Percentiles rank a stretch among this genome's conserved stretches.
Conservation (phyloP, 2,797 vertebrate species). For the Microchirus variegatus region DNA sequence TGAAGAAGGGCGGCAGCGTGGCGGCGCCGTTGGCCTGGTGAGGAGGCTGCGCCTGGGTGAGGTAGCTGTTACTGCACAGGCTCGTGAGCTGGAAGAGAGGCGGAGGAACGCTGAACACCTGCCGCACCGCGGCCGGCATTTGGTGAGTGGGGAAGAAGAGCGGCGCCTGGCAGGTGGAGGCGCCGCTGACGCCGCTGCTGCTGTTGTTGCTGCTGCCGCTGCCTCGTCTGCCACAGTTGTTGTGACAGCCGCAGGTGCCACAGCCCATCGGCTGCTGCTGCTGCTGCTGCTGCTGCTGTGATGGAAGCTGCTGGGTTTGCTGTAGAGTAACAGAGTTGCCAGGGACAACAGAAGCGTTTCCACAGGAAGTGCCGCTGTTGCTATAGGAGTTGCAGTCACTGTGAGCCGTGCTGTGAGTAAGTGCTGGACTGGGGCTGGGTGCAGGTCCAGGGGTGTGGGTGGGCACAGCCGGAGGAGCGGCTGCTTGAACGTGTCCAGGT, state of each 20-base stretch:
- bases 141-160: constrained; percentile 87
- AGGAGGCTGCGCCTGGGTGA: constrained; percentile 89
- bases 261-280: constrained; percentile 73
- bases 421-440: constrained; percentile 87
- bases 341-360: constrained; percentile 51
- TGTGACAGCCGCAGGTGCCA: constrained; percentile 74
- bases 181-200: constrained; percentile 59
- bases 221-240: constrained; percentile 73
- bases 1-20: constrained; percentile 86
- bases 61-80: constrained; percentile 91
- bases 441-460: constrained; percentile 90
- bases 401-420: constrained; percentile 90
- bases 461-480: constrained; percentile 84
- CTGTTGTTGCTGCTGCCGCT: constrained; percentile 81
- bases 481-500: constrained; percentile 79
- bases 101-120: constrained; percentile 87
- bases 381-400: constrained; percentile 89
- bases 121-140: constrained; percentile 85
- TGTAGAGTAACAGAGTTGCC: constrained; percentile 67
- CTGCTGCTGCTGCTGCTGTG: constrained; percentile 68
- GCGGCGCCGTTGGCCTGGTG: constrained; percentile 87
- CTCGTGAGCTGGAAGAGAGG: constrained; percentile 89
- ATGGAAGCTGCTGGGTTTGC: constrained; percentile 73
- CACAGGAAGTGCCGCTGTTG: constrained; percentile 73
- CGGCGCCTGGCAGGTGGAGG: constrained; percentile 79